A percentile compares a stretch with the other conserved stretches of the same genome.
phyloP scores from a whole-genome alignment of 2,797 vertebrate genomes.

The Scolopax bukidnonensis region DNA sequence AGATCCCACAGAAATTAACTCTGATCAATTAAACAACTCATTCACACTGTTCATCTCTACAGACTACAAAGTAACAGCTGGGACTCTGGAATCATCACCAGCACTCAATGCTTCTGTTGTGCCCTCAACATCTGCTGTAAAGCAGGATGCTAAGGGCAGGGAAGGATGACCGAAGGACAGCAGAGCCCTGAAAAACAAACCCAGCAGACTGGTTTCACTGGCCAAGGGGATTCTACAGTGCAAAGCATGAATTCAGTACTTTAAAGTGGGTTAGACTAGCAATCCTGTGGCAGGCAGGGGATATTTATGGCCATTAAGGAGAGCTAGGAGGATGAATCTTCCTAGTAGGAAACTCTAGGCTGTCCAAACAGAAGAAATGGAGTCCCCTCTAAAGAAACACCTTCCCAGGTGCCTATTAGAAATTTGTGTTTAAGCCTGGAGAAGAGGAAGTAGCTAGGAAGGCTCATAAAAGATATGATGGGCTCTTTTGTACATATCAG shows the following conservation, averaged over 20 bases:
- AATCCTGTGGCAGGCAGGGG: neutral
- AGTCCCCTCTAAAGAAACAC: neutral
- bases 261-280: neutral
- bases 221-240: neutral
- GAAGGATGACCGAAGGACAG: conserved; percentile 10
- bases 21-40: conserved; percentile 14
- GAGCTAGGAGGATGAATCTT: neutral
- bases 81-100: neutral
- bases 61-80: conserved; percentile 37
- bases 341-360: neutral
- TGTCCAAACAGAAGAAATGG: neutral
- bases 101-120: neutral
- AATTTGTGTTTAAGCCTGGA: neutral
- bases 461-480: neutral
- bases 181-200: neutral
- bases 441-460: neutral
- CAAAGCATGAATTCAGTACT: neutral
- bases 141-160: neutral
- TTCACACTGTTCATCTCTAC: conserved; percentile 17
- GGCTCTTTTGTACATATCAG: neutral
- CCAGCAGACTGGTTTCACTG: neutral
- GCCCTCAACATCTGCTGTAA: conserved; percentile 1
- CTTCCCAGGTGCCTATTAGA: neutral
- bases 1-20: neutral
- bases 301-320: neutral